These are phyloP conservation scores for Cryptocephalus moraei DNA, from an alignment of 2,888 invertebrate genomes.

Conservation along the genomic window DNA sequence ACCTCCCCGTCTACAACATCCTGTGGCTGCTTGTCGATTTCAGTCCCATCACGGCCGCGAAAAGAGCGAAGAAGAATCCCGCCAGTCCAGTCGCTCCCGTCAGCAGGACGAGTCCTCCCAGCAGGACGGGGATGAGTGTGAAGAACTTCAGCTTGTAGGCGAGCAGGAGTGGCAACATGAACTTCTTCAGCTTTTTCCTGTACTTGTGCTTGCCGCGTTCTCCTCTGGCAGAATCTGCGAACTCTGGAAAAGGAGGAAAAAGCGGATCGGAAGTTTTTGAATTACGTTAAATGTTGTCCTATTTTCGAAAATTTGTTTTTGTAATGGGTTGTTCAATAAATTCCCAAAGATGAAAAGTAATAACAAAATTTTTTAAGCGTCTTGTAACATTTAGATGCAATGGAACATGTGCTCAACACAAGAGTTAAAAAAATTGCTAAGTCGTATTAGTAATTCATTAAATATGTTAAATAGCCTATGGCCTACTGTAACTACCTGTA, in stretches of 20 bases:
- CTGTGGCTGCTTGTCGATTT: constrained; percentile 39
- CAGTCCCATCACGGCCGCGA: constrained; percentile 71
- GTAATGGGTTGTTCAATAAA: too few relatives aligned
- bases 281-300: too few relatives aligned
- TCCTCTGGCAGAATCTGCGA: constrained; percentile 13
- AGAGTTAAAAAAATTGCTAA: too few relatives aligned
- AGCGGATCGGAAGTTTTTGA: too few relatives aligned
- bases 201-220: constrained; percentile 36
- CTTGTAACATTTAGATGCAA: too few relatives aligned
- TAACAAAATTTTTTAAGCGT: too few relatives aligned
- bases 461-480: too few relatives aligned
- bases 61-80: constrained; percentile 80
- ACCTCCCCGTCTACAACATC: neutral
- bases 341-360: too few relatives aligned
- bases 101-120: constrained; percentile 60
- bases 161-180: constrained; percentile 62
- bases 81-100: constrained; percentile 72
- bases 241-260: constrained; percentile 15
- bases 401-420: too few relatives aligned
- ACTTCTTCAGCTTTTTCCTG: constrained; percentile 54
- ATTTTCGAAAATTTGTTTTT: too few relatives aligned
- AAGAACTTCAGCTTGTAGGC: constrained; percentile 80
- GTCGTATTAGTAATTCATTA: too few relatives aligned
- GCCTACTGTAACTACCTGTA: too few relatives aligned
- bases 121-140: constrained; percentile 63